A percentile compares a stretch with the other conserved stretches of the same genome.
phyloP scores from a whole-genome alignment of 2,797 vertebrate species.

The Nyctalus aviator region DNA sequence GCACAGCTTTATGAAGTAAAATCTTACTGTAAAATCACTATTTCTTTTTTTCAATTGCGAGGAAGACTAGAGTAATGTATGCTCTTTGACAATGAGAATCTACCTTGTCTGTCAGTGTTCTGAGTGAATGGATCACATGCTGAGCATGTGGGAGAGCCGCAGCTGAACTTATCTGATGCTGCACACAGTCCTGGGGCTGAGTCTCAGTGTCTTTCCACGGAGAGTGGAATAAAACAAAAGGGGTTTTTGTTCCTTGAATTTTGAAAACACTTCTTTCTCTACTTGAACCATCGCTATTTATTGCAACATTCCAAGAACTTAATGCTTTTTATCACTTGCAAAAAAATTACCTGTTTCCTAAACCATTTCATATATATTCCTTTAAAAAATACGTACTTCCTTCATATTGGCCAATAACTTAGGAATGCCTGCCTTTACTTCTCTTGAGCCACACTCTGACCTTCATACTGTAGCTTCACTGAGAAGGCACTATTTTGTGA shows the following conservation, averaged over 20 bases:
- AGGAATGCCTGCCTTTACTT: slow-evolving; percentile 43
- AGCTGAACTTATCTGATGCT: neutral
- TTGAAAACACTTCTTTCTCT: slow-evolving; percentile 58
- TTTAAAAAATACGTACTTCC: neutral
- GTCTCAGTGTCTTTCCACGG: slow-evolving; percentile 28
- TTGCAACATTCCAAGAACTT: slow-evolving; percentile 63
- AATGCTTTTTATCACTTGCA: slow-evolving; percentile 51
- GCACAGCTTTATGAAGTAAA: neutral
- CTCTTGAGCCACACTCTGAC: neutral
- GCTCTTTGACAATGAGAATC: neutral
- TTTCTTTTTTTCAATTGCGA: neutral
- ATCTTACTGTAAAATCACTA: neutral
- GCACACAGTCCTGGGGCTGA: neutral
- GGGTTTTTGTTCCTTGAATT: slow-evolving; percentile 49
- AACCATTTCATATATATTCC: neutral
- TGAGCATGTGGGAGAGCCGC: neutral
- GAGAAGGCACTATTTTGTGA: slow-evolving; percentile 42
- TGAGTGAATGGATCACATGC: neutral
- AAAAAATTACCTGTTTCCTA: slow-evolving; percentile 24
- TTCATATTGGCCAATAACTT: slow-evolving; percentile 23
- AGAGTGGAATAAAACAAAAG: slow-evolving; percentile 54
- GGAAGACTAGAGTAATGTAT: neutral
- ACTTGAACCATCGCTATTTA: slow-evolving; percentile 20
- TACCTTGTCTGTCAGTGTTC: neutral
- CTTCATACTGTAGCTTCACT: neutral